phyloP scores from a whole-genome alignment of 2,113 vertebrate genomes.

The Rhinolophus ferrumequinum region DNA sequence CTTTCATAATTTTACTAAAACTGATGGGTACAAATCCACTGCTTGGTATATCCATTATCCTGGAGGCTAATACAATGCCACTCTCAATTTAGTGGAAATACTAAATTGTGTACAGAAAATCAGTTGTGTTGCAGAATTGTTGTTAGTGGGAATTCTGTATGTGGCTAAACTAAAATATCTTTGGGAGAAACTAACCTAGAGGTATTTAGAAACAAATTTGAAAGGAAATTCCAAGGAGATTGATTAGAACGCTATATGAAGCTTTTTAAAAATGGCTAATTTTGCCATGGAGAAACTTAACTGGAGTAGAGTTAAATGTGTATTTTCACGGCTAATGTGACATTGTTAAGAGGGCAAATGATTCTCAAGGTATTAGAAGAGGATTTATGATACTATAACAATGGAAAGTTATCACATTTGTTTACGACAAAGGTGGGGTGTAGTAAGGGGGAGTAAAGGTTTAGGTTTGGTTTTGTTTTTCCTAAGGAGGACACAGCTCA shows the following conservation, averaged over 20 bases:
- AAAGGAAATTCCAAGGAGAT: slow-evolving; percentile 2
- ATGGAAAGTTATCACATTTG: not conserved
- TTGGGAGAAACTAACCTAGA: slow-evolving; percentile 41
- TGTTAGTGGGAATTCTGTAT: not conserved
- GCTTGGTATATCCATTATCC: not conserved
- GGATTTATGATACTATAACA: not conserved
- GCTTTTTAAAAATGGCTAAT: not conserved
- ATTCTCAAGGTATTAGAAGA: not conserved
- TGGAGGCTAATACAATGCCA: too few relatives aligned
- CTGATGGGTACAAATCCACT: not conserved
- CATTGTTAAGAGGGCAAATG: not conserved
- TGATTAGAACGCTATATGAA: not conserved
- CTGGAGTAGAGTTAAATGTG: not conserved
- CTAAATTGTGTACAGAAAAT: not conserved
- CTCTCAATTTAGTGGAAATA: not conserved
- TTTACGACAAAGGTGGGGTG: not conserved
- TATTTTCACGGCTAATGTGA: not conserved
- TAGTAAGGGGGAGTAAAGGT: not conserved
- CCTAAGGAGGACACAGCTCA: too few relatives aligned
- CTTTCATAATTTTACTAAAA: slow-evolving; percentile 20
- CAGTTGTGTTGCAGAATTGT: not conserved
- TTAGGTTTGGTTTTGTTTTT: not conserved
- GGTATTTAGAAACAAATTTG: slow-evolving; percentile 43
- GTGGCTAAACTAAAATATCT: not conserved
- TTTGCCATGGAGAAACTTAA: not conserved